Evolutionary conservation across 2,797 vertebrate species (phyloP), one percentile per base, ranked within the genome.

Genomic region (Tadarida brasiliensis): DNA sequence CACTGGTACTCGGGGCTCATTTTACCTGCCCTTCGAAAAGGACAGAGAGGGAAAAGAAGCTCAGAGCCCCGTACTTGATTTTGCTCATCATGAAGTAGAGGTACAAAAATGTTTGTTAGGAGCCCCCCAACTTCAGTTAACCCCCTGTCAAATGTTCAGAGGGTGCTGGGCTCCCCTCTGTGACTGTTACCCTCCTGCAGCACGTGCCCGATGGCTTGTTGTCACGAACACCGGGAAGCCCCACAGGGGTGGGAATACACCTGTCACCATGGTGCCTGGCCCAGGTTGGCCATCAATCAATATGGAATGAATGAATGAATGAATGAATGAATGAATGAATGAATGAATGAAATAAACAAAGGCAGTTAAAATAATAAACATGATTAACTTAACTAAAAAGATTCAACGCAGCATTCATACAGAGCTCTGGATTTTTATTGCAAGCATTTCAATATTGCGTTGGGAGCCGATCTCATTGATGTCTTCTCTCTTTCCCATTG

Each of bases 271-370:
- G 8, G 33, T 28, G 17, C 10, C 51, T 33, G 57, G 11, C 19
- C 44, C 24, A 35, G 26, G 16, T 17, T 57, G 24, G 61, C 28
- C n/a, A n/a, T n/a, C n/a, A 39, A 78, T 49, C 56, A 30, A 30
- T 90, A 61, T 14, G 44, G 20, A 30, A 39, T 56, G 19, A 92
- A 59, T 26, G 67, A 88, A 70, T 4, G 39, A 74, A 84, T 26
- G 67, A 88, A 70, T 4, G 39, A 74, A 84, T 26, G 67, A 88
- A 71, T 5, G 39, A 76, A 84, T n/a, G 9, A 80, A 80, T 28
- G 67, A 26, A 20, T 28, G 67, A 88, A 71, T 5, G 39, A 76
- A 84, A 47, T 33, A 47, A 88, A 33, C 35, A 83, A 87, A 24
- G 4, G 33, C 2, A 35, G 20, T 92, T 70, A 56, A 90, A 71